Evolutionary conservation across 2,113 vertebrate genomes (phyloP).

Genomic region (Paratilapia polleni): DNA sequence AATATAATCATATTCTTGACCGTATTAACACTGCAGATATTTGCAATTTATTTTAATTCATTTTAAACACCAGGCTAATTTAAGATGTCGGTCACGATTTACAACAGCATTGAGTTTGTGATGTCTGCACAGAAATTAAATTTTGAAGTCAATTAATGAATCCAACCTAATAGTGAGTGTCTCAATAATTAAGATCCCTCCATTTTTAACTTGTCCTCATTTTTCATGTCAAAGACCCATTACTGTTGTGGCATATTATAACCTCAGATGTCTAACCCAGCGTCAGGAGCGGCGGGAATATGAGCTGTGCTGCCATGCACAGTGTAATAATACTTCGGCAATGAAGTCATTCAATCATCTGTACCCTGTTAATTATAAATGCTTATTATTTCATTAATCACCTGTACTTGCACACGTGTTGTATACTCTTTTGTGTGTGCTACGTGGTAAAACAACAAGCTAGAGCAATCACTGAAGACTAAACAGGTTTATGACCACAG

Average conservation of each 20-base stretch:
- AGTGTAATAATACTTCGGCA: background rate
- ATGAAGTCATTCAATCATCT: background rate
- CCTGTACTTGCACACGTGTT: background rate
- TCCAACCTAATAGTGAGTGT: background rate
- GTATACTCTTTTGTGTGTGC: background rate
- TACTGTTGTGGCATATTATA: background rate
- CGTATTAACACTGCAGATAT: background rate
- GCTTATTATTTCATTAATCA: background rate
- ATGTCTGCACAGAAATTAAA: conserved; percentile 1
- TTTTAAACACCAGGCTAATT: background rate
- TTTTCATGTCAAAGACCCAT: conserved; percentile 14
- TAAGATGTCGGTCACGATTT: background rate
- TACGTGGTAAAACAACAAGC: background rate
- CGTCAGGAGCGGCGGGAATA: background rate
- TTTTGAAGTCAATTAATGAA: conserved; percentile 4
- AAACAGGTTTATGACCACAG: background rate
- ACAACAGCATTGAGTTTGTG: background rate
- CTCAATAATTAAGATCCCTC: background rate
- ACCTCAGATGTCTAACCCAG: background rate
- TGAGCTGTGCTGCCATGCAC: background rate
- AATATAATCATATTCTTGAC: background rate
- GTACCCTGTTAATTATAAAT: background rate
- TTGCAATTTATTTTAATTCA: background rate
- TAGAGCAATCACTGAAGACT: background rate
- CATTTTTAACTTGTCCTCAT: background rate